Evolutionary conservation across 2,888 invertebrate species (phyloP), one percentile per base, ranked within the genome.

Genomic region (Caradrina clavipalpis): DNA sequence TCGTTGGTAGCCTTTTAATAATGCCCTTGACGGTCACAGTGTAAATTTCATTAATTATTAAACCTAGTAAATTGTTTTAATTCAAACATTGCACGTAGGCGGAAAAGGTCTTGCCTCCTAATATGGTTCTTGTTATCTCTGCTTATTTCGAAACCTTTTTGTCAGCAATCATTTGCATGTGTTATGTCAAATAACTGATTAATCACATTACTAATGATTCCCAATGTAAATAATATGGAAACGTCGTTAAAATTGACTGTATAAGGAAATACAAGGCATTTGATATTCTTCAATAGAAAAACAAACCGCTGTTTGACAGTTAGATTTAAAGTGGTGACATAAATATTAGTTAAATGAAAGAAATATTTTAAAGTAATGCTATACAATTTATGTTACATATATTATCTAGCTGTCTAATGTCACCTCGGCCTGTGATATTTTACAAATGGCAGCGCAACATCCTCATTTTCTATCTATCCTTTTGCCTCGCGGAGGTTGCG

Each of bases 401-500:
- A 73, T 76, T 78, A 65, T 75, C 57, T 70, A 45, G 75, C 70
- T 74, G 67, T 76, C 69, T 82, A 79, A 76, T 84, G 76, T 76
- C 82, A 80, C 61, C 68, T 66, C 69, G 65, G 60, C 64, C 57
- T 31, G 83, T 84, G 80, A 89, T 91, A 87, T 86, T 87, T 81
- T 87, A 92, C 90, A 91, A 92, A 92, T 92, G 89, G 89, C 88
- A 86, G 90, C 86, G 82, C 87, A 88, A 88, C 91, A 90, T 92
- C 80, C 84, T 85, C 81, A 76, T 85, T 81, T 84, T 78, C 77
- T 70, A 61, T 79, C 69, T 88, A 90, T 88, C 87, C 88, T 87
- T 78, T 73, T 67, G 62, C 67, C 58, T 69, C 60, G 61, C 47
- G 13, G 26, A 56, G 26, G 64, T 61, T 78, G 83, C 68, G 76